These are phyloP conservation scores for Delia radicum DNA, from an alignment of 1,140 invertebrate species.

Conservation along the genomic window DNA sequence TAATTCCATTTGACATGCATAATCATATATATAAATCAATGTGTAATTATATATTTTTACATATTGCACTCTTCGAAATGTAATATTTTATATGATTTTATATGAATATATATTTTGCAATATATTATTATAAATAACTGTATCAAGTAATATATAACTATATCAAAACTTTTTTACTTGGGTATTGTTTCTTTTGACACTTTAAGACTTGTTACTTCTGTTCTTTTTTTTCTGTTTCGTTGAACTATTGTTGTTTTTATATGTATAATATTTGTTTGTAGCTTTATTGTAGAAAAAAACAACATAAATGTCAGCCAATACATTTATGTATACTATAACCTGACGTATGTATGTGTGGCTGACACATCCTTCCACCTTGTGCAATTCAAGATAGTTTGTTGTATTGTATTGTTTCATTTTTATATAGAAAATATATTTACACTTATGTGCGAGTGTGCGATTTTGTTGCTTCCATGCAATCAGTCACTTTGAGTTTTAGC, in stretches of 20 bases:
- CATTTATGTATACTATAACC: neutral
- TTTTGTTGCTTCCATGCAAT: conserved; percentile 1
- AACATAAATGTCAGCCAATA: neutral
- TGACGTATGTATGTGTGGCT: neutral
- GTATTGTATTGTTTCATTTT: neutral
- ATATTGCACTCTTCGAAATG: no score
- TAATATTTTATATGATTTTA: no score
- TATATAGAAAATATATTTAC: neutral
- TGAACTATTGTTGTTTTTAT: neutral
- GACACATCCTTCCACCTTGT: neutral
- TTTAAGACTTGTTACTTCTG: conserved; percentile 16
- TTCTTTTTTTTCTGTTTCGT: neutral
- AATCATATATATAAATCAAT: no score
- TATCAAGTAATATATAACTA: no score
- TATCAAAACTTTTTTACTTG: no score
- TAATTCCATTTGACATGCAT: no score
- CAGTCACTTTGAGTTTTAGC: conserved; percentile 25
- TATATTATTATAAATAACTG: no score
- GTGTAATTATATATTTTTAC: no score
- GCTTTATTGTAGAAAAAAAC: neutral
- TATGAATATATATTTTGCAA: no score
- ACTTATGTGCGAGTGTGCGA: neutral
- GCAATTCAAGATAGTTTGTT: conserved; percentile 4
- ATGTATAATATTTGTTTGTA: neutral
- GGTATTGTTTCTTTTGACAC: conserved; percentile 6